Base-by-base conservation (phyloP, 1,140 invertebrate species). In the Anthonomus grandis region DNA sequence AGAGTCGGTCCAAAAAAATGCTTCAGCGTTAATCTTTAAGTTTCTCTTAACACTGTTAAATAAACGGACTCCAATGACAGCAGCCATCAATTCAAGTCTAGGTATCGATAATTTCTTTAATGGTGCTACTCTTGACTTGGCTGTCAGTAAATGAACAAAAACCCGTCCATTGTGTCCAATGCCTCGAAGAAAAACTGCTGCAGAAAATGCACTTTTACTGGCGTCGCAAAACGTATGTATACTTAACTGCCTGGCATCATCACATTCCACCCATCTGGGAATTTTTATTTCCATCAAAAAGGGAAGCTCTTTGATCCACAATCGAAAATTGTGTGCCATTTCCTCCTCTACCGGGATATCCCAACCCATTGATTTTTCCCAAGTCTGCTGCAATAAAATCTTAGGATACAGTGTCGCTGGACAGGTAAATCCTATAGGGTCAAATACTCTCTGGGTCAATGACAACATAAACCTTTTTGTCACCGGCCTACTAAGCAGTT, bases 201-300 rank as follows among this genome's bases (percentile, higher is more conserved):
- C 54, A 8, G 62, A 51, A 55, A 62, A 69, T 0, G 70, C 67
- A 13, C 56, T n/a, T 31, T 63, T 41, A 36, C 65, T 69, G 0
- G 64, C 65, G 27, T 71, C 65, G 45, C 64, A 63, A 41, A 70
- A 71, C n/a, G n/a, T n/a, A n/a, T n/a, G n/a, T n/a, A n/a, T n/a
- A n/a, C n/a, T n/a, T n/a, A 59, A 31, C 57, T 70, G 64, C 24
- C 21, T 34, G 5, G 2, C 17, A 2, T 37, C 12, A 19, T 27
- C 22, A 36, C 10, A 18, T 3, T n/a, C 13, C 18, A 39, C 13
- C 59, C 48, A 61, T 45, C 54, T 45, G 13, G 47, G 59, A 55
- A 61, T 51, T 44, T 52, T 21, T 48, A 59, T 53, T 46, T 22
- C 10, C 5, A 18, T 13, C 15, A 59, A 37, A 44, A 23, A 45